Evolutionary conservation across 1,140 invertebrate genomes (phyloP).

Genomic region (Trinorchestia longiramus): DNA sequence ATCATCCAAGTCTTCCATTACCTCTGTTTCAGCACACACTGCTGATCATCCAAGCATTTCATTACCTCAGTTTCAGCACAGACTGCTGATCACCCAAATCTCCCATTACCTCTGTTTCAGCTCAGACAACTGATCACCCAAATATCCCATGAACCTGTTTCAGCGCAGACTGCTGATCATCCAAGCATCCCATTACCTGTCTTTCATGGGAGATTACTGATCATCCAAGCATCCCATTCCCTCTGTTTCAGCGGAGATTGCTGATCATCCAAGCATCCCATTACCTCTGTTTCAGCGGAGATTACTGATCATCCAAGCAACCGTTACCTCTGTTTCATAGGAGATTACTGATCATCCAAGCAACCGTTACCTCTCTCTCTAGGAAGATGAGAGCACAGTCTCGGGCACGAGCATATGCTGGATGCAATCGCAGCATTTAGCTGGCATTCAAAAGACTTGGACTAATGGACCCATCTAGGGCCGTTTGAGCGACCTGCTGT

Average conservation of each 20-base stretch:
- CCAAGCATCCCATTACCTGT: too few relatives aligned
- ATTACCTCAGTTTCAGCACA: too few relatives aligned
- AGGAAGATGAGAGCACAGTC: neutral
- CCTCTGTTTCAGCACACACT: too few relatives aligned
- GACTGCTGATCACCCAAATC: neutral
- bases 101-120: neutral
- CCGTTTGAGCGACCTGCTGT: neutral
- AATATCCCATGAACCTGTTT: too few relatives aligned
- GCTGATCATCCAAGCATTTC: too few relatives aligned
- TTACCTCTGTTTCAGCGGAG: neutral
- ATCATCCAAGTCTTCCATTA: too few relatives aligned
- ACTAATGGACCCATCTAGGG: slow-evolving; percentile 23
- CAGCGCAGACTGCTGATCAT: neutral
- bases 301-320: neutral
- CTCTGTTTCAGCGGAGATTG: neutral
- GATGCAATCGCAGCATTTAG: neutral
- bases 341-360: too few relatives aligned
- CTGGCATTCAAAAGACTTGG: slow-evolving; percentile 26
- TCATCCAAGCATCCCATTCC: neutral
- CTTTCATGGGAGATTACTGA: neutral
- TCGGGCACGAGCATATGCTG: neutral
- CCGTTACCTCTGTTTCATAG: too few relatives aligned
- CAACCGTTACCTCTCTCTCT: too few relatives aligned
- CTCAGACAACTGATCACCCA: neutral
- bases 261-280: neutral